Evolutionary conservation across 2,113 vertebrate species (phyloP), one percentile per base, ranked within the genome.

Genomic region (pig (Sus scrofa)): DNA sequence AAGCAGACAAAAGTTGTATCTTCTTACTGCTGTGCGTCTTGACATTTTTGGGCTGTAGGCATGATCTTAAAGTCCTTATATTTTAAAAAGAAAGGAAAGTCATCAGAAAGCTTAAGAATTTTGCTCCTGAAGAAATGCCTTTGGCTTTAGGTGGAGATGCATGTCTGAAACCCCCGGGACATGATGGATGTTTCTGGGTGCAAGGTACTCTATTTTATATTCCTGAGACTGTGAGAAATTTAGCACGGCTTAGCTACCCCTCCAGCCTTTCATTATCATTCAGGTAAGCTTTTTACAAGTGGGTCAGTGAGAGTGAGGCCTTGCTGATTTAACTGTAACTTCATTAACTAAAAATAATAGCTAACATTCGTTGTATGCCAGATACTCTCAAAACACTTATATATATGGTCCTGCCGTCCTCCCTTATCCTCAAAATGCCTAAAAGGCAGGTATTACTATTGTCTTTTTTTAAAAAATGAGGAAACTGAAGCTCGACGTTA

Each of bases 341-440:
- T 89, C 26, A 68, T 24, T 65, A 52, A 95, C 86, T 89, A 67
- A 94, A 94, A 94, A 54, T 52, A 70, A 83, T 27, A 70, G 52
- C 32, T 63, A 86, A 83, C 1, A 78, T 39, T 67, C 84, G 58
- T 95, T 86, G 39, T 86, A 65, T 95, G 30, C 30, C 44, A 78
- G 52, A 62, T 10, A 34, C 6, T 91, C 39, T 87, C 44, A 62
- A 60, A 88, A 14, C 24, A 32, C 32, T 8, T 82, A 91, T 65
- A 56, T 8, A 15, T 56, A 6, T 56, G 0, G 0, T 39, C 70
- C 22, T 26, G 56, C 34, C 83, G 8, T 91, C 37, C 24, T 75
- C 8, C 54, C n/a, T 93, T 83, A 96, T 71, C 26, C 32, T 60
- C 20, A 30, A 30, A 86, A 94, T 67, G 19, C 54, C 16, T 83